phyloP scores from a whole-genome alignment of 2,113 vertebrate genomes.

The Myrmecobius fasciatus region DNA sequence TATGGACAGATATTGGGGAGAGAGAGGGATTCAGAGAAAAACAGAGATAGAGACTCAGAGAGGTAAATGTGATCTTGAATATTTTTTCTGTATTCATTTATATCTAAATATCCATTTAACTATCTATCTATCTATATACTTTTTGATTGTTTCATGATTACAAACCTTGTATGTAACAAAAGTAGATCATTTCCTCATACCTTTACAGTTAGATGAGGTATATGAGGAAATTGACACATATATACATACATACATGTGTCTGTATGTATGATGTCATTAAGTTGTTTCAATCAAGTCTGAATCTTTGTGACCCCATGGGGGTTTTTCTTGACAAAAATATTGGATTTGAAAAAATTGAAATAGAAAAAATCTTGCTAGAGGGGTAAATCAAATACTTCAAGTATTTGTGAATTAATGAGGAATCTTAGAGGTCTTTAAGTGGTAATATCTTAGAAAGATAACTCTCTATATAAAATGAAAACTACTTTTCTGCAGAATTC shows the following conservation, averaged over 20 bases:
- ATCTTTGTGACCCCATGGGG: background rate
- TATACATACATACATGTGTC: background rate
- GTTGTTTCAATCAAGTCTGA: background rate
- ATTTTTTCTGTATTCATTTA: too few species aligned
- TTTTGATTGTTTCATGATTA: background rate
- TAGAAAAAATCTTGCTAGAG: too few species aligned
- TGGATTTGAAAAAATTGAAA: too few species aligned
- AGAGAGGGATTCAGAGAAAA: too few species aligned
- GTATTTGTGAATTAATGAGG: background rate
- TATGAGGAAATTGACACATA: background rate
- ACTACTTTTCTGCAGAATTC: background rate
- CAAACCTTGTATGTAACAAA: background rate
- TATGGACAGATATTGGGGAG: background rate
- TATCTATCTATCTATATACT: too few species aligned
- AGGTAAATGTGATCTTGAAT: too few species aligned
- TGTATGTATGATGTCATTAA: background rate
- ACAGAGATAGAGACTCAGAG: too few species aligned
- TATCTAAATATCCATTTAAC: too few species aligned
- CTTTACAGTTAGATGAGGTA: background rate
- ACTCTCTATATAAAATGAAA: background rate
- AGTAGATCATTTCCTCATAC: background rate
- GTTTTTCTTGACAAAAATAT: background rate
- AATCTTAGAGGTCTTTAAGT: rapidly evolving
- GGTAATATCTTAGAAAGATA: rapidly evolving
- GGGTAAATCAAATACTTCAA: background rate